Conservation (phyloP, 2,113 vertebrate species). For the Limnothrissa miodon region DNA sequence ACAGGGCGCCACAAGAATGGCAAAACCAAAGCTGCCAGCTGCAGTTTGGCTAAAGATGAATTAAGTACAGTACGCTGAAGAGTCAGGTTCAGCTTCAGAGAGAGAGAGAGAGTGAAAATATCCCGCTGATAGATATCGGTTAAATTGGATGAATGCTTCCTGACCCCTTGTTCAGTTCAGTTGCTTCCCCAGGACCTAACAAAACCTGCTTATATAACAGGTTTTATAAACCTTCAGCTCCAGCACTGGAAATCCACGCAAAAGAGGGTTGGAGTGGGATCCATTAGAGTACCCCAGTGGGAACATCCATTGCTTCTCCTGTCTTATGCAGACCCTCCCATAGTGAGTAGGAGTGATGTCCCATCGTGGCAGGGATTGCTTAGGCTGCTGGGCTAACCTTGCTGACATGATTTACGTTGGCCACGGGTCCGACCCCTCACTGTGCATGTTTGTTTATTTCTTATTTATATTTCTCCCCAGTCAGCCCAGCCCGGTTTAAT, state of each 20-base stretch:
- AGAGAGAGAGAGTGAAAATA: neutral
- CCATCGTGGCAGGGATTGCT: conserved; percentile 25
- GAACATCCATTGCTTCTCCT: neutral
- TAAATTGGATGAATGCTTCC: neutral
- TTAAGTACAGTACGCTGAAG: conserved; percentile 22
- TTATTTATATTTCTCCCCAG: neutral
- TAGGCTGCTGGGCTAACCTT: neutral
- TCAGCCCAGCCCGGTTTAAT: conserved; percentile 8
- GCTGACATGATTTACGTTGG: neutral
- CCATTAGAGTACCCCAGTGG: neutral
- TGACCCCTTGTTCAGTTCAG: conserved; percentile 22
- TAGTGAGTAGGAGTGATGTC: neutral
- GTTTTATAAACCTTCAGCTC: neutral
- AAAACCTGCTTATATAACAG: neutral
- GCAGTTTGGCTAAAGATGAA: conserved; percentile 32
- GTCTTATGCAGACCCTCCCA: neutral
- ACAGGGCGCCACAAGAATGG: conserved; percentile 31
- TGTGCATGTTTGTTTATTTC: conserved; percentile 28
- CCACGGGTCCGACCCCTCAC: neutral
- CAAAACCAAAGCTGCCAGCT: conserved; percentile 48
- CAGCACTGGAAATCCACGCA: conserved; percentile 8
- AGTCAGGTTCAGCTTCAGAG: conserved; percentile 31
- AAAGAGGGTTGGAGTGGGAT: neutral
- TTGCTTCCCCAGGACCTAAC: conserved; percentile 3
- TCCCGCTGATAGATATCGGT: conserved; percentile 2